phyloP scores from a whole-genome alignment of 2,797 vertebrate genomes.

The Nyctibius grandis region DNA sequence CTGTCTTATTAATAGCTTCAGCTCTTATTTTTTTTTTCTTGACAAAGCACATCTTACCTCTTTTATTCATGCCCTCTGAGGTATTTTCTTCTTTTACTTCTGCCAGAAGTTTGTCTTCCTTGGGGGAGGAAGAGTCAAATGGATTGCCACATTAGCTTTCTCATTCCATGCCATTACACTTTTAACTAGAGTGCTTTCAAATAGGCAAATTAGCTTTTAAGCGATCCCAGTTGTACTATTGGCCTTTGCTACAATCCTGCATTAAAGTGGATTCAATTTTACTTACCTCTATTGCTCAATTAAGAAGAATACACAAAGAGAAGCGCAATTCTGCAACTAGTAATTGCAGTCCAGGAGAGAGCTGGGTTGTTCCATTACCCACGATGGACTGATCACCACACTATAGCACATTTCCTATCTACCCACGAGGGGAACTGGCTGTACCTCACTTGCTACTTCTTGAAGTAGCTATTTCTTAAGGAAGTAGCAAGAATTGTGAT shows the following conservation, averaged over 20 bases:
- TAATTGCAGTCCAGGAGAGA: background rate
- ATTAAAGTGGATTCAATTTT: slow-evolving; percentile 9
- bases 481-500: background rate
- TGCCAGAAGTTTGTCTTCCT: background rate
- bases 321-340: background rate
- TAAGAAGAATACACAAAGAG: background rate
- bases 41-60: background rate
- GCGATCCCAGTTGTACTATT: background rate
- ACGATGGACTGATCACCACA: accelerated
- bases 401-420: accelerated
- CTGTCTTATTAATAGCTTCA: background rate
- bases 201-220: slow-evolving; percentile 5
- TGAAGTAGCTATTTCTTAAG: background rate
- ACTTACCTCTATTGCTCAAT: slow-evolving; percentile 14
- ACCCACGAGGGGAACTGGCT: background rate
- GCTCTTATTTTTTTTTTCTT: background rate
- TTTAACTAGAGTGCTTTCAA: slow-evolving; percentile 12
- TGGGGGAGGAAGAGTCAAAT: background rate
- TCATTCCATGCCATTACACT: background rate
- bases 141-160: background rate
- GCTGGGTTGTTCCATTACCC: background rate
- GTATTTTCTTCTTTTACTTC: background rate
- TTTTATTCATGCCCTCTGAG: background rate
- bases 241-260: background rate
- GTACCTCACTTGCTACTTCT: background rate